phyloP scores from a whole-genome alignment of 2,797 vertebrate genomes.

The Bovichtus variegatus region DNA sequence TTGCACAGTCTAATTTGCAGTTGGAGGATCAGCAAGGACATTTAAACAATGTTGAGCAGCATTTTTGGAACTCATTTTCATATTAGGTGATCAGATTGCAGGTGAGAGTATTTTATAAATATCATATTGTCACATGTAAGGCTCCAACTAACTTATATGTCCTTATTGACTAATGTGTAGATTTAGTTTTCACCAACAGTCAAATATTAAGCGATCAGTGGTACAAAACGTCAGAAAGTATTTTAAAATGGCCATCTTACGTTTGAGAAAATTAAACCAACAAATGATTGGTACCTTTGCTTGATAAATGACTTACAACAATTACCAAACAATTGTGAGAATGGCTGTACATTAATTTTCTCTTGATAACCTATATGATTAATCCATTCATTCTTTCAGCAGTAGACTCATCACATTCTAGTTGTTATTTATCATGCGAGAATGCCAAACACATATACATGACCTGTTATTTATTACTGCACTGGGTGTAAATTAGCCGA shows the following conservation, averaged over 20 bases:
- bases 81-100: conserved; percentile 8
- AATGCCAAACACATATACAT: background rate
- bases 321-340: background rate
- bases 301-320: background rate
- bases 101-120: background rate
- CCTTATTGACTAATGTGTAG: background rate
- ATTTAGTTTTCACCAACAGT: background rate
- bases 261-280: background rate
- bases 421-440: background rate
- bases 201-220: background rate
- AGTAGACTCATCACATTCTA: background rate
- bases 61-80: conserved; percentile 29
- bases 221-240: background rate
- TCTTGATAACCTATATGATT: background rate
- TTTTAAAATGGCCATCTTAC: background rate
- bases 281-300: background rate
- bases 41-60: conserved; percentile 18
- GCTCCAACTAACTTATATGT: background rate
- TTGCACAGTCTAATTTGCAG: conserved; percentile 44
- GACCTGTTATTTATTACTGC: conserved; percentile 19
- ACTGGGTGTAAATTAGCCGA: conserved; percentile 28
- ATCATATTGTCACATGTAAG: background rate
- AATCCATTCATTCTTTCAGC: background rate
- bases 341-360: background rate
- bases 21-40: conserved; percentile 21